Evolutionary conservation across 1,140 invertebrate species (phyloP).

Genomic region (Drosophila pandora): DNA sequence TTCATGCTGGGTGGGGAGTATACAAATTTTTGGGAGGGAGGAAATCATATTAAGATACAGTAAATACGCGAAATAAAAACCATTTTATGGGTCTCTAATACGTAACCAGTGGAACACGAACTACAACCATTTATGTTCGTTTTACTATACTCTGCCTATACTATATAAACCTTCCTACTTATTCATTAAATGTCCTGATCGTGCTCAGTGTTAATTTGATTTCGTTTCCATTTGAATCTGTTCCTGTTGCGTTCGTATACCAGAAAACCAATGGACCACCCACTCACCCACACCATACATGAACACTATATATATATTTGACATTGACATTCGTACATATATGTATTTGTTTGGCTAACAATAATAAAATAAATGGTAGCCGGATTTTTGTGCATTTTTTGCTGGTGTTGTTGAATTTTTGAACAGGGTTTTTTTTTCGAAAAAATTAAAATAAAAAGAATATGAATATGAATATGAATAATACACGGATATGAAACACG

Average conservation of each 20-base stretch:
- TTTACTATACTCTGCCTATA: conserved; percentile 30
- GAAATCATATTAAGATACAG: neutral
- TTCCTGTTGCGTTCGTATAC: conserved; percentile 61
- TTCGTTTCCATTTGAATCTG: conserved; percentile 58
- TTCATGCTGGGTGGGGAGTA: neutral
- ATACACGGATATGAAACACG: conserved; percentile 11
- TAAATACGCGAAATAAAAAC: conserved; percentile 1
- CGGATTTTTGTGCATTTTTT: conserved; percentile 43
- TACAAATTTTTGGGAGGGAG: neutral
- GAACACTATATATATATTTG: conserved; percentile 20
- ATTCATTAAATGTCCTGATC: conserved; percentile 75
- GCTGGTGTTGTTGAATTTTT: conserved; percentile 30
- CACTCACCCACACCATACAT: conserved; percentile 24
- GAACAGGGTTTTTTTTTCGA: conserved; percentile 18
- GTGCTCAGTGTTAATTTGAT: conserved; percentile 72
- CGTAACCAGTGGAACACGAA: conserved; percentile 14
- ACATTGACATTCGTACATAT: conserved; percentile 33
- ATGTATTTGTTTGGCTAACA: conserved; percentile 41
- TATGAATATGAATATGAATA: conserved; percentile 4
- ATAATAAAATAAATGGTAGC: conserved; percentile 18
- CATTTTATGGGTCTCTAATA: neutral
- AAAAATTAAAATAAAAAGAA: conserved; percentile 5
- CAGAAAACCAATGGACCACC: conserved; percentile 25
- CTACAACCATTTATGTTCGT: conserved; percentile 19
- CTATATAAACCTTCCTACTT: conserved; percentile 38